Percentiles rank a stretch among this genome's conserved stretches.
phyloP scores from a whole-genome alignment of 2,888 invertebrate genomes.

The Folsomia candida region DNA sequence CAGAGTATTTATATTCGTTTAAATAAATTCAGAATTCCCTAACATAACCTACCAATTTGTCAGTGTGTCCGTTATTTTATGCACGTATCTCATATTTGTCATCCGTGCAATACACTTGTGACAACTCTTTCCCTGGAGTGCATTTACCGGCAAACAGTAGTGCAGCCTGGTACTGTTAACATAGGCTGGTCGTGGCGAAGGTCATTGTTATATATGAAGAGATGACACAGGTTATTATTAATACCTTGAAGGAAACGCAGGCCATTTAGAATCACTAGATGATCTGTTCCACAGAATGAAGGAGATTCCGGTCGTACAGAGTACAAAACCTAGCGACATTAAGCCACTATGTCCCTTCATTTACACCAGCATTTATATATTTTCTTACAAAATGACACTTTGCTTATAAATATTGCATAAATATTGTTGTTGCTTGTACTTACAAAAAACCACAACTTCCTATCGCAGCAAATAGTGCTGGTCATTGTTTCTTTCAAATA shows the following conservation, averaged over 20 bases:
- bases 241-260: no score
- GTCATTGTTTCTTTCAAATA: slow-evolving; percentile 4
- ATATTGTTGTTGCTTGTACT: no score
- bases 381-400: no score
- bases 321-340: background rate
- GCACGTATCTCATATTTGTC: slow-evolving; percentile 34
- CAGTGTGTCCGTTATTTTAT: no score
- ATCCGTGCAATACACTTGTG: slow-evolving; percentile 25
- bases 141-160: slow-evolving; percentile 24
- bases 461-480: background rate
- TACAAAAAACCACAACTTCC: slow-evolving; percentile 3
- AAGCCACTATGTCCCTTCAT: background rate
- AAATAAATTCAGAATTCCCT: no score
- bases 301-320: background rate
- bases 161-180: slow-evolving; percentile 29
- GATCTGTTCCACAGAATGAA: background rate
- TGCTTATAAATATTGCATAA: no score
- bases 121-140: slow-evolving; percentile 28
- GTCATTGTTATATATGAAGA: background rate
- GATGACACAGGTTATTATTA: no score
- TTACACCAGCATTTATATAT: background rate
- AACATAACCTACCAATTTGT: no score
- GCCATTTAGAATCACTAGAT: background rate
- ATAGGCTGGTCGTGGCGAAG: slow-evolving; percentile 26
- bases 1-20: no score